A percentile compares a stretch with the other conserved stretches of the same genome.
phyloP scores from a whole-genome alignment of 1,140 invertebrate species.

The Nephila pilipes region DNA sequence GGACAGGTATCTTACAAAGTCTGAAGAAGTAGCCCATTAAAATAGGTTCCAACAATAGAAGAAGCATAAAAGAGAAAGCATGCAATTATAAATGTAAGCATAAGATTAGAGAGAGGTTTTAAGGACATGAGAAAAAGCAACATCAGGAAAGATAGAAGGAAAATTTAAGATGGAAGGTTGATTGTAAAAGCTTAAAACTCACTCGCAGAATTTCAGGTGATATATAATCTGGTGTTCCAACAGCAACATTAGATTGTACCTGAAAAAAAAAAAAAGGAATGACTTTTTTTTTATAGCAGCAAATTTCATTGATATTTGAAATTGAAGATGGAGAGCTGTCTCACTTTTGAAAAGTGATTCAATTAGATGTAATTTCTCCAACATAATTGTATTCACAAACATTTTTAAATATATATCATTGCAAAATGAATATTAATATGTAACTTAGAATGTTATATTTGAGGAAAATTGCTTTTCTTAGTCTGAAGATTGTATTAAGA shows the following conservation, averaged over 20 bases:
- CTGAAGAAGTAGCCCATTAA: slow-evolving; percentile 53
- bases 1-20: background rate
- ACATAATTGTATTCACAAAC: no score
- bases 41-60: slow-evolving; percentile 39
- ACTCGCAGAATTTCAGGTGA: slow-evolving; percentile 93
- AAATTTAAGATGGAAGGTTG: background rate
- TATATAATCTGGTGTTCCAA: slow-evolving; percentile 99
- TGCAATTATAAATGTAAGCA: background rate
- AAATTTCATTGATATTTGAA: background rate
- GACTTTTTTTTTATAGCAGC: background rate
- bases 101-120: background rate
- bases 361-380: background rate
- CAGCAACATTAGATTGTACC: slow-evolving; percentile 97
- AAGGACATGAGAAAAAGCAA: slow-evolving; percentile 36
- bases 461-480: no score
- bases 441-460: no score
- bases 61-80: background rate
- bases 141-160: slow-evolving; percentile 32
- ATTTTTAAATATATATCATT: no score
- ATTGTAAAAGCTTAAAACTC: slow-evolving; percentile 22
- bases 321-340: no score
- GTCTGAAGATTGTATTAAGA: no score
- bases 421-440: no score
- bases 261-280: slow-evolving; percentile 75
- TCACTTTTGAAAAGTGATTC: background rate